A percentile compares a stretch with the other conserved stretches of the same genome.
phyloP scores from a whole-genome alignment of 2,888 invertebrate species.

The Heliconius ethilla region DNA sequence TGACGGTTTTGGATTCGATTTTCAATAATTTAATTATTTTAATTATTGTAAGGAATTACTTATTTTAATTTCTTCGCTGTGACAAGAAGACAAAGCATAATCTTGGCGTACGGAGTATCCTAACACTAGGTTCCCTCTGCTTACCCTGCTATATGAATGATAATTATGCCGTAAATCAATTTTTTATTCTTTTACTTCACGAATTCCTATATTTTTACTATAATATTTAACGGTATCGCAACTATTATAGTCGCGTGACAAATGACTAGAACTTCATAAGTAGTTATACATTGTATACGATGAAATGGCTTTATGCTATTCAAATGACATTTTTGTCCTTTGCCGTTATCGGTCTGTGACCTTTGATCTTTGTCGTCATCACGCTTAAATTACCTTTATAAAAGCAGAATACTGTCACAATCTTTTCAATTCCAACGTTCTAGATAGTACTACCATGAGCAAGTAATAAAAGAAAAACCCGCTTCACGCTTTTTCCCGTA shows the following conservation, averaged over 20 bases:
- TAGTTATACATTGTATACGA: background rate
- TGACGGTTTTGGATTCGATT: too few species aligned
- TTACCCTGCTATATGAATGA: background rate
- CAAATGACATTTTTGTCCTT: conserved; percentile 12
- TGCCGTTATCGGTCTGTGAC: conserved; percentile 9
- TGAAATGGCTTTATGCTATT: conserved; percentile 2
- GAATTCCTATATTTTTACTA: background rate
- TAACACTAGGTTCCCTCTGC: too few species aligned
- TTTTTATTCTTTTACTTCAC: background rate
- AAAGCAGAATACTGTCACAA: background rate
- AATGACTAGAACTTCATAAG: conserved; percentile 7
- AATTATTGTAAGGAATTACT: too few species aligned
- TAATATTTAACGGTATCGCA: background rate
- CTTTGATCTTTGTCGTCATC: conserved; percentile 7
- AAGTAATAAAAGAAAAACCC: too few species aligned
- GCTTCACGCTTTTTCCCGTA: too few species aligned
- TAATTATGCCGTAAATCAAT: background rate
- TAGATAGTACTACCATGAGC: background rate
- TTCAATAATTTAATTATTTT: too few species aligned
- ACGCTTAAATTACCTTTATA: conserved; percentile 3
- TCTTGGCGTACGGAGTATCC: too few species aligned
- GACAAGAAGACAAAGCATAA: background rate
- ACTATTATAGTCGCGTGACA: conserved; percentile 2
- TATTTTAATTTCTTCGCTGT: background rate
- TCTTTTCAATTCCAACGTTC: background rate